Evolutionary conservation across 2,797 vertebrate genomes (phyloP), one percentile per base, ranked within the genome.

Genomic region (Sylvilagus floridanus): DNA sequence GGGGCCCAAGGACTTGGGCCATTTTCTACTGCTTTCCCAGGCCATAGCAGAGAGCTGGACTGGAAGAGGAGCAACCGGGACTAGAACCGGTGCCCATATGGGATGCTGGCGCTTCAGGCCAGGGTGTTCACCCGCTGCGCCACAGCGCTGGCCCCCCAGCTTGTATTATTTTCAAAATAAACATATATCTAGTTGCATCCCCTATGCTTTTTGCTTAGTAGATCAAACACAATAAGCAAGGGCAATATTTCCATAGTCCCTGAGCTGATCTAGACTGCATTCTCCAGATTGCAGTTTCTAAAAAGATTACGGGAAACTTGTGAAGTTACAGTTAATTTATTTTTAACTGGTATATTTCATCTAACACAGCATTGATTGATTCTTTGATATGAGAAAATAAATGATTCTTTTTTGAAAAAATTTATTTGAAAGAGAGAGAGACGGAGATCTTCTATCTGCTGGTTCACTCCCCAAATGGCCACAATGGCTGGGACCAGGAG

Each of bases 101-200:
- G 42, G 42, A 42, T 42, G 42, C 42, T 42, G 42, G 42, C 7
- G 42, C 42, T 42, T 42, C 42, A 42, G 42, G 42, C 42, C 42
- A 42, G 42, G 42, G 42, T 1, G 42, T 42, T 42, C 7, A 42
- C 42, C 42, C 5, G 8, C 42, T 42, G 42, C 42, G 42, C 42
- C 42, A 42, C 42, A 42, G 42, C 42, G 7, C 42, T 42, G 42
- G 42, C 8, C 42, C 42, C 42, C 42, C 42, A 42, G 60, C 47
- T 96, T 37, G 10, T 57, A 63, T 54, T 83, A 57, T 93, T 91
- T 90, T 87, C 50, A 91, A 65, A 88, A 81, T 81, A 93, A 87
- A 60, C 50, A 63, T 50, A 2, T 84, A 28, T 84, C 60, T n/a
- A 50, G 26, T 83, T 72, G 76, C 14, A 65, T 85, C 76, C 79